Conservation (phyloP, 2,888 invertebrate species). For the Luffia ferchaultella region DNA sequence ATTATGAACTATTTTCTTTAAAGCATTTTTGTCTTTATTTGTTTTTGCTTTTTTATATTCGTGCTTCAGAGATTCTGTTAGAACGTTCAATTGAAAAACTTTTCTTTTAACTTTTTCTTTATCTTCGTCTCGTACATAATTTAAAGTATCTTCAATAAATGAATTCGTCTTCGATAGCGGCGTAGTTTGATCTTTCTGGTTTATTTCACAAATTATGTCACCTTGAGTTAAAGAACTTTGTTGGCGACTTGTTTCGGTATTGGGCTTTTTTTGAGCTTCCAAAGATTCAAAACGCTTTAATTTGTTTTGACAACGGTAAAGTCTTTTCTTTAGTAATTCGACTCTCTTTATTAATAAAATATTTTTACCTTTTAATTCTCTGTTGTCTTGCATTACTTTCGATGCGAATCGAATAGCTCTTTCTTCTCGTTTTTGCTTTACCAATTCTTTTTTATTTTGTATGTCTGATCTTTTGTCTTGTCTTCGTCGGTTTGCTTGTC, state of each 20-base stretch:
- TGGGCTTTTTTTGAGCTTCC: neutral
- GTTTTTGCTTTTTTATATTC: neutral
- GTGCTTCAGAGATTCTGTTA: neutral
- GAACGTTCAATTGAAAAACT: neutral
- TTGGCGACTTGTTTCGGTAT: neutral
- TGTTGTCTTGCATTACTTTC: neutral
- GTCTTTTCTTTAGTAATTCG: neutral
- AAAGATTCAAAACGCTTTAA: neutral
- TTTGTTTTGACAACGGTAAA: neutral
- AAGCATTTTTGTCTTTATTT: neutral
- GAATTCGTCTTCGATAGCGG: neutral
- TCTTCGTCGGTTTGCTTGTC: neutral
- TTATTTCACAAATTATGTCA: too few species aligned
- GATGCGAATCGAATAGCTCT: neutral
- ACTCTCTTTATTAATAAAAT: neutral
- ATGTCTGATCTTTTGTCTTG: neutral
- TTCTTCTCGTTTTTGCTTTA: neutral
- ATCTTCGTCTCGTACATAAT: neutral
- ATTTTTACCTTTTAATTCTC: neutral
- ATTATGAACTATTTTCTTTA: neutral
- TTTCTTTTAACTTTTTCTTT: neutral
- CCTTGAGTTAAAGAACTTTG: too few species aligned
- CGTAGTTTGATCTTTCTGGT: neutral
- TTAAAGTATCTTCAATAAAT: neutral
- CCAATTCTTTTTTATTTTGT: neutral